Conservation (phyloP, 2,888 invertebrate species). For the Cremastinae sp. region DNA sequence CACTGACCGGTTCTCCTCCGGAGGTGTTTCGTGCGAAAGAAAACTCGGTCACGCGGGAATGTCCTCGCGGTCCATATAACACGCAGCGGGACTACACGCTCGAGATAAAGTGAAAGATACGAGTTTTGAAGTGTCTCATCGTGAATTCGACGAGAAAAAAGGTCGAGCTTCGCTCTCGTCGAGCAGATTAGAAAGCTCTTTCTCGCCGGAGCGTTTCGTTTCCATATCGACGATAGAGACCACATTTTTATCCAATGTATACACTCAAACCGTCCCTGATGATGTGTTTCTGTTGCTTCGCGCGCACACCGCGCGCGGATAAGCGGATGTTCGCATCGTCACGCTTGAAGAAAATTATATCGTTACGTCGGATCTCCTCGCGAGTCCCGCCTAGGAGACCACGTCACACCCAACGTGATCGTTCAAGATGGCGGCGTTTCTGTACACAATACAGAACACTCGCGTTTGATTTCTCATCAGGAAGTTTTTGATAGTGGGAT, state of each 20-base stretch:
- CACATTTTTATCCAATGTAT: conserved; percentile 39
- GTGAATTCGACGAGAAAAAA: conserved; percentile 12
- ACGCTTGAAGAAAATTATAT: conserved; percentile 62
- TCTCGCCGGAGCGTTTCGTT: conserved; percentile 8
- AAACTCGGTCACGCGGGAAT: conserved; percentile 65
- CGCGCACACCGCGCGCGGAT: conserved; percentile 9
- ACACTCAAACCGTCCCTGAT: not conserved
- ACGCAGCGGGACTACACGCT: conserved; percentile 25
- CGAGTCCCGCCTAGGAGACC: conserved; percentile 40
- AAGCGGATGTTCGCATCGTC: conserved; percentile 58
- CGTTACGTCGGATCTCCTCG: conserved; percentile 53
- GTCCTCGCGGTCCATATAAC: conserved; percentile 42
- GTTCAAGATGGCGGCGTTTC: conserved; percentile 52
- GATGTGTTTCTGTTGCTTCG: no score
- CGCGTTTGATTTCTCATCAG: no score
- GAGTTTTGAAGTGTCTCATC: not conserved
- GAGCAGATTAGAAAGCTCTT: conserved; percentile 48
- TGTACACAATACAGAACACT: no score
- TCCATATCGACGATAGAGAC: conserved; percentile 17
- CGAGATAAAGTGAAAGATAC: conserved; percentile 49
- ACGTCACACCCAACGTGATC: conserved; percentile 48
- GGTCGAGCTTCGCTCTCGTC: conserved; percentile 31
- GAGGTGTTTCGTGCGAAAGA: conserved; percentile 56
- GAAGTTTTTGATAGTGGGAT: not conserved
- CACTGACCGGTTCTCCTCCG: conserved; percentile 75